These are phyloP conservation scores for Chrysotoxum bicinctum DNA, from an alignment of 2,888 invertebrate genomes.

Conservation along the genomic window DNA sequence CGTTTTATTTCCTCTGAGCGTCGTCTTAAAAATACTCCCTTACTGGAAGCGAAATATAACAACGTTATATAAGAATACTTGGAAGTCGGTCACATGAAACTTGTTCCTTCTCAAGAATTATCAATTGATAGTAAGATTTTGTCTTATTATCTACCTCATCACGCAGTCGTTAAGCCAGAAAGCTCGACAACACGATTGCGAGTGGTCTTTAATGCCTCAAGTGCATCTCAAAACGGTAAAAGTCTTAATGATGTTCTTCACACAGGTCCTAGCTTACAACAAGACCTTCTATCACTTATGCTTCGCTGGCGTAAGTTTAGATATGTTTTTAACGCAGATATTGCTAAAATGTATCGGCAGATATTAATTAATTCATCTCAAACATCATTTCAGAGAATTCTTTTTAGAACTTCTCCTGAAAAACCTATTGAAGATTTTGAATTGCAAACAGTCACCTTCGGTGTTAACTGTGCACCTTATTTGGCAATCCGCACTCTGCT, in stretches of 20 bases:
- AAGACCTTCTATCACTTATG: conserved; percentile 62
- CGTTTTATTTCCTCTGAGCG: background rate
- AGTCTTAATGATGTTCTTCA: conserved; percentile 63
- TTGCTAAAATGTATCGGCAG: conserved; percentile 73
- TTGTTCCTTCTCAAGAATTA: too few relatives aligned
- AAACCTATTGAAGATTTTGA: conserved; percentile 31
- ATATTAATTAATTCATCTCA: conserved; percentile 57
- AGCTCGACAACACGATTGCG: conserved; percentile 71
- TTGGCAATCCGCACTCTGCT: conserved; percentile 48
- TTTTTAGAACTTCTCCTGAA: conserved; percentile 39
- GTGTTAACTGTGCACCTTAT: conserved; percentile 39
- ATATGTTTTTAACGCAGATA: conserved; percentile 72
- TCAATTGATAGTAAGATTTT: background rate
- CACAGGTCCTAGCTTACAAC: conserved; percentile 72
- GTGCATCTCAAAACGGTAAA: conserved; percentile 49
- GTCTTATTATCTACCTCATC: conserved; percentile 45
- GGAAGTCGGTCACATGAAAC: conserved; percentile 12
- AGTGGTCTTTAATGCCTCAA: conserved; percentile 74
- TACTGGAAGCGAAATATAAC: background rate
- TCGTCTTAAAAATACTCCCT: background rate
- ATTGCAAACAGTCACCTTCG: conserved; percentile 50
- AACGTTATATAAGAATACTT: conserved; percentile 14
- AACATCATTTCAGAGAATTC: conserved; percentile 65
- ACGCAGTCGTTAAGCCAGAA: conserved; percentile 43
- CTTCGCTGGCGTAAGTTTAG: conserved; percentile 52